phyloP scores from a whole-genome alignment of 2,888 invertebrate genomes.

The Muscina levida region DNA sequence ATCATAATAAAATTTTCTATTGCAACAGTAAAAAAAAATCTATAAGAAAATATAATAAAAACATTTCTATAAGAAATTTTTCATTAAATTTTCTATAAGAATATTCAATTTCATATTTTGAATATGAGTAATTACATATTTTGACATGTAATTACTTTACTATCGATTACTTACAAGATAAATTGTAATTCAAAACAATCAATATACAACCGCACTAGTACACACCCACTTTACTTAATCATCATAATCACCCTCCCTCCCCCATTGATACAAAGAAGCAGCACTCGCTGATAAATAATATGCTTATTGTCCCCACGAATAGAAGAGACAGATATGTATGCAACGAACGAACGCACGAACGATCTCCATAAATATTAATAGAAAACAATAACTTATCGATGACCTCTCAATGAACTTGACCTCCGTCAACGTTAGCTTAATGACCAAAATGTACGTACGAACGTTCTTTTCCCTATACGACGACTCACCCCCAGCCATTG shows the following conservation, averaged over 20 bases:
- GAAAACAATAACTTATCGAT: conserved; percentile 55
- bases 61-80: too few relatives aligned
- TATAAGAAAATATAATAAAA: too few relatives aligned
- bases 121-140: too few relatives aligned
- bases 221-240: conserved; percentile 50
- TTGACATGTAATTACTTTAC: too few relatives aligned
- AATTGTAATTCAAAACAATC: too few relatives aligned
- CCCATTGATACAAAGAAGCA: neutral
- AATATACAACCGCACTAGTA: neutral
- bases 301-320: neutral
- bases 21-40: too few relatives aligned
- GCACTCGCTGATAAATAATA: neutral
- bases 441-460: neutral
- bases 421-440: neutral
- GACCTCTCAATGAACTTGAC: conserved; percentile 57
- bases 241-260: neutral
- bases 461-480: neutral
- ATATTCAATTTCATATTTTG: too few relatives aligned
- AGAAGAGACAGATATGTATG: neutral
- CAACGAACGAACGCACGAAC: conserved; percentile 19
- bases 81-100: too few relatives aligned
- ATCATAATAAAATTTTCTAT: too few relatives aligned
- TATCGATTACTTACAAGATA: too few relatives aligned
- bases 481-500: neutral
- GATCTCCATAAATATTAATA: conserved; percentile 49